Evolutionary conservation across 2,888 invertebrate species (phyloP).

Genomic region (Phortica okadai): DNA sequence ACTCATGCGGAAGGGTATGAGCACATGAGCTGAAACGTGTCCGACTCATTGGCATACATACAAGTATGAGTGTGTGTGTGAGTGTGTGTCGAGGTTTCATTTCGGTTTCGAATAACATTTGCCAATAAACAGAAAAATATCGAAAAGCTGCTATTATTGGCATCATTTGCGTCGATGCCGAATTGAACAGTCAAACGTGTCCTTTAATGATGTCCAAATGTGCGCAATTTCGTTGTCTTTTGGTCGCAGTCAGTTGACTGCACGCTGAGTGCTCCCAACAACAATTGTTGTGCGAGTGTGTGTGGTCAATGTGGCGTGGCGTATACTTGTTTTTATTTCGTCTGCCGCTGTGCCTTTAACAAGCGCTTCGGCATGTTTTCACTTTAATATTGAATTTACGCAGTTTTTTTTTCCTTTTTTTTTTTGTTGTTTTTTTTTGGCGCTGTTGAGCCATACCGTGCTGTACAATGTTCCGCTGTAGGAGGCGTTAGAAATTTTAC

Average conservation of each 20-base stretch:
- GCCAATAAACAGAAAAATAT: conserved; percentile 15
- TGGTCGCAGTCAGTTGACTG: neutral
- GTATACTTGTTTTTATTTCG: neutral
- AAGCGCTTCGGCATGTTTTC: neutral
- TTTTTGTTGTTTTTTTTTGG: conserved; percentile 2
- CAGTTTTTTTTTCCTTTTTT: neutral
- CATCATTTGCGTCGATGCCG: conserved; percentile 22
- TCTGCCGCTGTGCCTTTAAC: neutral
- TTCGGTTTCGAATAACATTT: conserved; percentile 4
- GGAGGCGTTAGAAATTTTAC: neutral
- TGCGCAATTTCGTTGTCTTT: neutral
- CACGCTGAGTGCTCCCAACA: neutral
- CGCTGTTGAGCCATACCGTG: too few species aligned
- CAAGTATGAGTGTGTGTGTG: neutral
- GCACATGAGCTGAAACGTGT: too few species aligned
- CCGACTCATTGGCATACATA: too few species aligned
- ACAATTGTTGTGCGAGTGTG: neutral
- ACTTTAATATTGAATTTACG: neutral
- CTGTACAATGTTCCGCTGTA: too few species aligned
- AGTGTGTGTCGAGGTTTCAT: neutral
- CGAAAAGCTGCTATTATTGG: conserved; percentile 25
- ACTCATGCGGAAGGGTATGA: neutral
- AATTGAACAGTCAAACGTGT: conserved; percentile 13
- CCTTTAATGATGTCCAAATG: conserved; percentile 13
- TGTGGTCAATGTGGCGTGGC: conserved; percentile 19